These are phyloP conservation scores for Colossoma macropomum DNA, from an alignment of 2,113 vertebrate species.

Conservation along the genomic window DNA sequence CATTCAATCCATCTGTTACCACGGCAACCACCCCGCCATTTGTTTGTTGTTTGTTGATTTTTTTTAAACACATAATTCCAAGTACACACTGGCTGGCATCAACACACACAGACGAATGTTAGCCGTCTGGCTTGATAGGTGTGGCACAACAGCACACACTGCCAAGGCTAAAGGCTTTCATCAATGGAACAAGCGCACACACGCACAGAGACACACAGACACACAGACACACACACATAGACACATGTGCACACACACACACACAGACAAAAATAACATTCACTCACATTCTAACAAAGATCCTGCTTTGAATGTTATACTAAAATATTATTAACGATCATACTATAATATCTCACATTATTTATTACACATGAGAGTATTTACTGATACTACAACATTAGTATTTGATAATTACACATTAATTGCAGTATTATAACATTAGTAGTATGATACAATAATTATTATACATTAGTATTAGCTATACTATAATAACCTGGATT, in stretches of 20 bases:
- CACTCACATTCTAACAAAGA: neutral
- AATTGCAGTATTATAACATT: too few species aligned
- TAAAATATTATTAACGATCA: neutral
- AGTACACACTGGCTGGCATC: neutral
- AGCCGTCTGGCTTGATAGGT: slow-evolving; percentile 51
- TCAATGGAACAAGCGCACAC: neutral
- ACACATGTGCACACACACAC: neutral
- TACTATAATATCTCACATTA: too few species aligned
- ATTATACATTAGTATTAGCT: too few species aligned
- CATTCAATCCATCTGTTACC: slow-evolving; percentile 57
- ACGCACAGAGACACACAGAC: slow-evolving; percentile 9
- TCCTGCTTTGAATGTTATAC: neutral
- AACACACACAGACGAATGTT: slow-evolving; percentile 39
- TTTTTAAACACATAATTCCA: neutral
- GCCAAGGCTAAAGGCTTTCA: slow-evolving; percentile 31
- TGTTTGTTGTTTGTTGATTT: slow-evolving; percentile 52
- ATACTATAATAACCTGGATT: too few species aligned
- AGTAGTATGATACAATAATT: too few species aligned
- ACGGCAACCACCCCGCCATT: slow-evolving; percentile 56
- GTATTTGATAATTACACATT: too few species aligned
- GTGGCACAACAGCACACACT: slow-evolving; percentile 44
- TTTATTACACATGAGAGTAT: too few species aligned
- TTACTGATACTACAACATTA: too few species aligned
- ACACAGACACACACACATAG: neutral
- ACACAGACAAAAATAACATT: neutral